A percentile compares a stretch with the other conserved stretches of the same genome.
Conservation (phyloP, 30 jellyfish, hydroid and myxozoan species). For the Mastigias papua region DNA sequence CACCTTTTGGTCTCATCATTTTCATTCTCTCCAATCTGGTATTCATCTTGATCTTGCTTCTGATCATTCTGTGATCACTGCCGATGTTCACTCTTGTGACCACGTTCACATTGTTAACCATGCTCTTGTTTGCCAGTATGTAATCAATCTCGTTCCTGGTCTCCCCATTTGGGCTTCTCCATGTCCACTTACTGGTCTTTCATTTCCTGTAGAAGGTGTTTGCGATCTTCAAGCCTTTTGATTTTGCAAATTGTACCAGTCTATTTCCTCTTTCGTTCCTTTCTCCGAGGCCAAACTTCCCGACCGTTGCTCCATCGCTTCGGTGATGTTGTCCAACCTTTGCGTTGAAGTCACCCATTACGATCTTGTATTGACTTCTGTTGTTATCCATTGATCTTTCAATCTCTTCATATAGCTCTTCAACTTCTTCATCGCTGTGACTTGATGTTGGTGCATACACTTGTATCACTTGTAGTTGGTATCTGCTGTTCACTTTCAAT, state of each 20-base stretch:
- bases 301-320: slow-evolving; percentile 61
- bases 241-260: slow-evolving; percentile 41
- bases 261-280: slow-evolving; percentile 68
- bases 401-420: slow-evolving; percentile 48
- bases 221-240: slow-evolving; percentile 31
- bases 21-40: slow-evolving; percentile 32
- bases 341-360: slow-evolving; percentile 48
- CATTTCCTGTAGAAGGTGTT: slow-evolving; percentile 40
- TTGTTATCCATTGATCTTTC: slow-evolving; percentile 42
- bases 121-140: slow-evolving; percentile 38
- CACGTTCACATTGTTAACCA: slow-evolving; percentile 12
- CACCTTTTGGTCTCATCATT: slow-evolving; percentile 33
- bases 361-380: slow-evolving; percentile 36
- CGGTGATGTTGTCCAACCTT: slow-evolving; percentile 63
- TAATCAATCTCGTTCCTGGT: slow-evolving; percentile 44
- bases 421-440: slow-evolving; percentile 73
- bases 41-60: slow-evolving; percentile 40
- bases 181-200: slow-evolving; percentile 43
- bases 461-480: slow-evolving; percentile 61
- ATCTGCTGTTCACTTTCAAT: slow-evolving; percentile 48
- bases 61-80: slow-evolving; percentile 63
- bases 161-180: slow-evolving; percentile 45
- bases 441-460: slow-evolving; percentile 64
- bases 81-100: slow-evolving; percentile 51
- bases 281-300: slow-evolving; percentile 57